Percentiles rank a stretch among this genome's conserved stretches.
Evolutionary conservation across 2,797 vertebrate genomes (phyloP).

Genomic region (Ptychobarbus kaznakovi): DNA sequence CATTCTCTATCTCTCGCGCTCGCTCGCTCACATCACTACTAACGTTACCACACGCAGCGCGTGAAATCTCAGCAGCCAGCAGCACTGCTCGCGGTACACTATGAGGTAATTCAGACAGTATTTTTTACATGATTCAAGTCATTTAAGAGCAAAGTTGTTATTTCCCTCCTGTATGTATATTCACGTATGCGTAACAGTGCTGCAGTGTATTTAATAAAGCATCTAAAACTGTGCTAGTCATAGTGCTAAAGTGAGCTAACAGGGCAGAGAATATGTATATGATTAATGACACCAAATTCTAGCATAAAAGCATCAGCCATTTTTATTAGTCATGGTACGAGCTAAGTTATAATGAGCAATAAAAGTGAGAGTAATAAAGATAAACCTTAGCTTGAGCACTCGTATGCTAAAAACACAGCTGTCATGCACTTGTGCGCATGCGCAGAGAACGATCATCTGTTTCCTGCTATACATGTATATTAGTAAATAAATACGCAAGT

Average conservation of each 20-base stretch:
- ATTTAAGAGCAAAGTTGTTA: neutral
- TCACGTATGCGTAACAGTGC: neutral
- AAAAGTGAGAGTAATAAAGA: neutral
- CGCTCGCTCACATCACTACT: neutral
- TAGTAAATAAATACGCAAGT: neutral
- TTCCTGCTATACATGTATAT: neutral
- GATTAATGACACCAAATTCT: neutral
- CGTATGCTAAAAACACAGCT: constrained; percentile 36
- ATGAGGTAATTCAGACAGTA: constrained; percentile 67
- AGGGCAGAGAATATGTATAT: neutral
- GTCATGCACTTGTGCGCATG: constrained; percentile 47
- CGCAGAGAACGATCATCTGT: constrained; percentile 19
- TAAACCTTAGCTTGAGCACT: constrained; percentile 23
- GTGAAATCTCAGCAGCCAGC: constrained; percentile 67
- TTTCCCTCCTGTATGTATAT: neutral
- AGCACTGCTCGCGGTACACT: constrained; percentile 53
- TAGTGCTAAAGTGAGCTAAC: neutral
- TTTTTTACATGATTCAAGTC: constrained; percentile 12
- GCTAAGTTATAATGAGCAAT: neutral
- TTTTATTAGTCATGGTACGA: neutral
- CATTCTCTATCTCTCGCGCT: neutral
- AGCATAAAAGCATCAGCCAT: neutral
- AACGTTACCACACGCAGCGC: constrained; percentile 28
- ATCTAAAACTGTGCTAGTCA: neutral
- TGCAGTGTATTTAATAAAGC: constrained; percentile 10